A percentile compares a stretch with the other conserved stretches of the same genome.
Conservation (phyloP, 2,797 vertebrate genomes). For the Catostomus latipinnis region DNA sequence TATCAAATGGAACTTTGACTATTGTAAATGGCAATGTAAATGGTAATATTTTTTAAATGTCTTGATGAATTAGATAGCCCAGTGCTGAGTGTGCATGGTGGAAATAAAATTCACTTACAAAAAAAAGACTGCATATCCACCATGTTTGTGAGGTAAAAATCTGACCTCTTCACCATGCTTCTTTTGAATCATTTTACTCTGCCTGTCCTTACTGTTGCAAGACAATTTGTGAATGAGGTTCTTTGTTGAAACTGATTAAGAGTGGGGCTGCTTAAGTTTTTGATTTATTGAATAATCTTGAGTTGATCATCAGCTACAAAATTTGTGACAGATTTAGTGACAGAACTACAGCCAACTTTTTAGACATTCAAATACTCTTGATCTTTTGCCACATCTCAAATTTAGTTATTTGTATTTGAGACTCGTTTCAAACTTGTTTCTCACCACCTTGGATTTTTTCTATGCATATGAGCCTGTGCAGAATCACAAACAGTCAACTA, state of each 20-base stretch:
- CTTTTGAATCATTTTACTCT: not conserved
- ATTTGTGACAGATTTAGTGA: not conserved
- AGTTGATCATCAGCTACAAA: not conserved
- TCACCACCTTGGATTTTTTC: not conserved
- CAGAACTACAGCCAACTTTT: slow-evolving; percentile 15
- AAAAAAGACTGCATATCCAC: slow-evolving; percentile 43
- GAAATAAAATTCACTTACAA: slow-evolving; percentile 57
- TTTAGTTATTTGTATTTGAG: slow-evolving; percentile 32
- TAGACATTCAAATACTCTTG: not conserved
- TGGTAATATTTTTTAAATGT: slow-evolving; percentile 4
- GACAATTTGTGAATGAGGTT: not conserved
- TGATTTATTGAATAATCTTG: not conserved
- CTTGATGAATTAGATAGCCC: slow-evolving; percentile 35
- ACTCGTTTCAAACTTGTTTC: not conserved
- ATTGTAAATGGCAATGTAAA: slow-evolving; percentile 33
- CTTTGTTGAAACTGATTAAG: not conserved
- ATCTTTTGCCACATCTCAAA: slow-evolving; percentile 1
- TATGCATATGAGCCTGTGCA: slow-evolving; percentile 11
- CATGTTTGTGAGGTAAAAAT: slow-evolving; percentile 39
- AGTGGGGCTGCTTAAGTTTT: not conserved
- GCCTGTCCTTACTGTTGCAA: not conserved
- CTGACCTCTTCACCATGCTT: not conserved
- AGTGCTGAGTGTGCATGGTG: slow-evolving; percentile 42
- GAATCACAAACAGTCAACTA: slow-evolving; percentile 6
- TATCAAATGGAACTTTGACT: slow-evolving; percentile 26